phyloP scores from a whole-genome alignment of 2,113 vertebrate species.

The Arenaria interpres region DNA sequence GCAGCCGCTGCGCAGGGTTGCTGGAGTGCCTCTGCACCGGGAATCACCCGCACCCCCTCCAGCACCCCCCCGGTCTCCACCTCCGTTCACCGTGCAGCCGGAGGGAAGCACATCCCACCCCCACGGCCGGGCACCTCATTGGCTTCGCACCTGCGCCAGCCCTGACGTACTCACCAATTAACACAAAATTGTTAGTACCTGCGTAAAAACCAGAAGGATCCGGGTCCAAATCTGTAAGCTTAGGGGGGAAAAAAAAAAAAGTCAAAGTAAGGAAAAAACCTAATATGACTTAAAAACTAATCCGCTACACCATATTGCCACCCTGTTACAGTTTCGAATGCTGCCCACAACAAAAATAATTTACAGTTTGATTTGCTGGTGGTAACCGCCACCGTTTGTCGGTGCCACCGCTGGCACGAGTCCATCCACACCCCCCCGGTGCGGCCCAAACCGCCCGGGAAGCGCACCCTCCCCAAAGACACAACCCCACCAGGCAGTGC shows the following conservation, averaged over 20 bases:
- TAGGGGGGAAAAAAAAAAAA: neutral
- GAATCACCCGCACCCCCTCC: no score
- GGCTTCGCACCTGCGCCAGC: rapidly evolving
- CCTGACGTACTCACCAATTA: rapidly evolving
- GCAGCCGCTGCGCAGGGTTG: neutral
- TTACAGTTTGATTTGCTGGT: neutral
- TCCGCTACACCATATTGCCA: rapidly evolving
- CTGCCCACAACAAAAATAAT: rapidly evolving
- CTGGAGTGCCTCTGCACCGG: neutral
- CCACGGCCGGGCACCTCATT: rapidly evolving
- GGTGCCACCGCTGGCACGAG: neutral
- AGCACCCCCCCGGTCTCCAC: rapidly evolving
- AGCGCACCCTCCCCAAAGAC: rapidly evolving
- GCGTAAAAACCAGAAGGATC: rapidly evolving
- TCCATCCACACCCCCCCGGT: rapidly evolving
- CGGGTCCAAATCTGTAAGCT: neutral
- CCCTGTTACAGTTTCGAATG: neutral
- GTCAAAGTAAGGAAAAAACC: neutral
- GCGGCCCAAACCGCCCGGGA: rapidly evolving
- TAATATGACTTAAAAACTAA: rapidly evolving
- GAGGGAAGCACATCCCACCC: no score
- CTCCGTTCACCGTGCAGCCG: rapidly evolving
- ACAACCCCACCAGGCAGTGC: rapidly evolving
- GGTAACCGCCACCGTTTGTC: rapidly evolving
- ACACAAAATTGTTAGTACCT: neutral